Base-by-base conservation (phyloP, 30 jellyfish, hydroid and myxozoan genomes). In the Mastigias papua region DNA sequence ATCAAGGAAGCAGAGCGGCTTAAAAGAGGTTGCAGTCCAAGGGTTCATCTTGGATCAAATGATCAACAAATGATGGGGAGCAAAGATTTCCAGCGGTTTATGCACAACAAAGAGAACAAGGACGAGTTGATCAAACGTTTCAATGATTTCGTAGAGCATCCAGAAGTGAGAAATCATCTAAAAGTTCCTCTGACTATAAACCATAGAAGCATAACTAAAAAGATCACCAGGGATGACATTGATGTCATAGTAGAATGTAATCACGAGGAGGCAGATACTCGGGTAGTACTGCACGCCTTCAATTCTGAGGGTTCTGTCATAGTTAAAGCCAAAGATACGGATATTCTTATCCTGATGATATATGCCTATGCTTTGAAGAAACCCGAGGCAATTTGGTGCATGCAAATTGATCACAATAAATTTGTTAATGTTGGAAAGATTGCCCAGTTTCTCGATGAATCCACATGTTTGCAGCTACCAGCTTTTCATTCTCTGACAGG, bases 11-110 rank as follows among this genome's bases (percentile, higher is more conserved):
- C 80, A 67, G 69, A 31, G 66, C 66, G 86, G 70, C 54, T 42
- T 58, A 87, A 83, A 83, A 83, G 93, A 83, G 86, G 93, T 35
- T 15, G 77, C 86, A 83, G 93, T 51, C 67, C 93, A 71, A 83
- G 93, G 50, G 86, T 83, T 42, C 93, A 69, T 83, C 73, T 83
- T 42, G 86, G 93, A 68, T 31, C 87, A 83, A 83, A 83, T 70
- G 86, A 54, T 83, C 93, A 83, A 70, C 62, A 72, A 25, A 69
- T 83, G 80, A 68, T 72, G 28, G 50, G 74, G 50, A 65, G 90
- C 19, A 80, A 66, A 78, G 81, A 62, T 29, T 80, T 80, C 2
- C 86, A 83, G 42, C 69, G 72, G 29, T 83, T 83, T 50, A 72
- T 83, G 93, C 86, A 69, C 86, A 83, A 50, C 74, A 83, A 69